Evolutionary conservation across 2,797 vertebrate species (phyloP).

Genomic region (Serranus cabrilla): DNA sequence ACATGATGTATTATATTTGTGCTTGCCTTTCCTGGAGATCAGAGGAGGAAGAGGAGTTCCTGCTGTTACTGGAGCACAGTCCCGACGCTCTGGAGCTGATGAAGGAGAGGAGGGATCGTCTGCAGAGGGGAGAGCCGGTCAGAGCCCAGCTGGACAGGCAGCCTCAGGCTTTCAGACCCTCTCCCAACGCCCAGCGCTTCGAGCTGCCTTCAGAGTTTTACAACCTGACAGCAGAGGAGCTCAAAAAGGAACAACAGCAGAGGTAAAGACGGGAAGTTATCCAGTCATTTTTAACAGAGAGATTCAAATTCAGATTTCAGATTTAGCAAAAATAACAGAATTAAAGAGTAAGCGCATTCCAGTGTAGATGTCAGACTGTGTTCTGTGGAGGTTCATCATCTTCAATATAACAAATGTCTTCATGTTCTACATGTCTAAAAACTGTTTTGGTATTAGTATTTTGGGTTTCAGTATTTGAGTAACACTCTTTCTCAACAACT

Average conservation of each 20-base stretch:
- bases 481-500: not conserved
- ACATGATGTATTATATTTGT: not conserved
- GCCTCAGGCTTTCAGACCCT: slow-evolving; percentile 85
- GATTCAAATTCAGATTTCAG: not conserved
- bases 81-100: slow-evolving; percentile 85
- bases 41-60: slow-evolving; percentile 91
- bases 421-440: not conserved
- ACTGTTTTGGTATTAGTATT: not conserved
- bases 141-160: slow-evolving; percentile 91
- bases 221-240: slow-evolving; percentile 91
- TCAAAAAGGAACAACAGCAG: slow-evolving; percentile 90
- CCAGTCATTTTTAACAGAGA: no score
- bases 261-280: slow-evolving; percentile 83
- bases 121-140: slow-evolving; percentile 89
- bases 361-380: not conserved
- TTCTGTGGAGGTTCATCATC: not conserved
- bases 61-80: slow-evolving; percentile 86
- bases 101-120: slow-evolving; percentile 84
- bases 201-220: slow-evolving; percentile 94
- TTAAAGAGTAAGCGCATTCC: not conserved
- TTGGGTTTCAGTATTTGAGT: not conserved
- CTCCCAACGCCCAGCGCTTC: slow-evolving; percentile 88
- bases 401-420: not conserved
- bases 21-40: slow-evolving; percentile 32
- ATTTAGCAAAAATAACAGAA: not conserved